Percentiles rank a stretch among this genome's conserved stretches.
phyloP scores from a whole-genome alignment of 2,113 vertebrate genomes.

The Notechis scutatus region DNA sequence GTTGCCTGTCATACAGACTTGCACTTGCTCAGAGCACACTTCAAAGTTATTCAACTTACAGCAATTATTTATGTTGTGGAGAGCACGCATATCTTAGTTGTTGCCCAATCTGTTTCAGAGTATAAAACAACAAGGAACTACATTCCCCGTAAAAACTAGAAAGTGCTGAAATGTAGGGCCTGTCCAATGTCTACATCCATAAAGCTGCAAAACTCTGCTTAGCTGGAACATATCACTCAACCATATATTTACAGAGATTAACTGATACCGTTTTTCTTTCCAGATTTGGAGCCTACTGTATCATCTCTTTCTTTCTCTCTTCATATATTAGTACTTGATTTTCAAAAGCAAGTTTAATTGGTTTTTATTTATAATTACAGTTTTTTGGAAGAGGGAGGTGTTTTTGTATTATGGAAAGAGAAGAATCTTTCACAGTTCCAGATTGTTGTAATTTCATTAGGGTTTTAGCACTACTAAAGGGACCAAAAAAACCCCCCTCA shows the following conservation, averaged over 20 bases:
- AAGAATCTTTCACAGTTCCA: background rate
- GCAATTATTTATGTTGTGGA: background rate
- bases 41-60: background rate
- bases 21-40: background rate
- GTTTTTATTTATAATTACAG: background rate
- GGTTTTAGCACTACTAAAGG: background rate
- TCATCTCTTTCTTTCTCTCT: background rate
- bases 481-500: no score
- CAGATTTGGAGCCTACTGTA: background rate
- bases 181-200: background rate
- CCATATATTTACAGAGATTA: background rate
- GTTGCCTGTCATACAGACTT: background rate
- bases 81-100: background rate
- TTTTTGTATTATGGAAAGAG: background rate
- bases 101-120: background rate
- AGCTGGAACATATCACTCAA: background rate
- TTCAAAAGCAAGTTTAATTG: background rate
- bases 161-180: background rate
- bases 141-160: background rate
- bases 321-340: background rate
- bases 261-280: background rate
- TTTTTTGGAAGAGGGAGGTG: background rate
- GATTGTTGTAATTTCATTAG: background rate
- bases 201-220: background rate
- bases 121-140: background rate